Percentiles rank a stretch among this genome's conserved stretches.
phyloP scores from a whole-genome alignment of 2,797 vertebrate genomes.

The Antennarius maculatus region DNA sequence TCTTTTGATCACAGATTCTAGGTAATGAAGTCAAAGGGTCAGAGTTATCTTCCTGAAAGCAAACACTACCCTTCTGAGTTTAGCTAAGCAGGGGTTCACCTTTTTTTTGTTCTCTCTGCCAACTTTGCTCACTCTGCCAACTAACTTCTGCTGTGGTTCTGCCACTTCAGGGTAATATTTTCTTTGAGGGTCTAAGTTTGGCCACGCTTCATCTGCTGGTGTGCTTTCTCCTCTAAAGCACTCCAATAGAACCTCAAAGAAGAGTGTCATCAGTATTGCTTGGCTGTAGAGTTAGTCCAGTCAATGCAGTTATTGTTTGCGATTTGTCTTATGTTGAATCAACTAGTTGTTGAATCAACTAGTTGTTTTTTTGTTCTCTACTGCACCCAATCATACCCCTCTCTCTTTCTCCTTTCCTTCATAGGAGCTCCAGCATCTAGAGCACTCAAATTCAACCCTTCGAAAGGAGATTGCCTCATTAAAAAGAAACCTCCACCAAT shows the following conservation, averaged over 20 bases:
- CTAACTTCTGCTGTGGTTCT: conserved; percentile 18
- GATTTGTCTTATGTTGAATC: conserved; percentile 43
- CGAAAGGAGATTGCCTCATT: conserved; percentile 73
- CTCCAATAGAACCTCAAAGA: not conserved
- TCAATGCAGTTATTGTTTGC: conserved; percentile 15
- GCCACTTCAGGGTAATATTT: conserved; percentile 4
- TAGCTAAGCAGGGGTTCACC: too few species aligned
- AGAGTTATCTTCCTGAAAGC: not conserved
- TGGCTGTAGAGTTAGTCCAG: conserved; percentile 2
- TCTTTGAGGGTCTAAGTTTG: too few species aligned
- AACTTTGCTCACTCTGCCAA: conserved; percentile 1
- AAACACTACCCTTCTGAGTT: too few species aligned
- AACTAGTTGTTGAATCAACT: too few species aligned
- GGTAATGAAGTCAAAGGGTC: conserved; percentile 4
- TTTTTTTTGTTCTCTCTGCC: too few species aligned
- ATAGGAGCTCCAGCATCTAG: conserved; percentile 80
- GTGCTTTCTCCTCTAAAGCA: too few species aligned
- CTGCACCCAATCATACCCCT: not conserved
- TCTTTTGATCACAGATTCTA: too few species aligned
- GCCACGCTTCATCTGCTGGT: too few species aligned
- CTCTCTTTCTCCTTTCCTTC: not conserved
- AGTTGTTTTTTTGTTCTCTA: not conserved
- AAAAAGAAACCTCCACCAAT: conserved; percentile 57
- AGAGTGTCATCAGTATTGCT: conserved; percentile 7
- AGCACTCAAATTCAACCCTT: conserved; percentile 69